Evolutionary conservation across 1,140 invertebrate species (phyloP).

Genomic region (Aradophagus sp.): DNA sequence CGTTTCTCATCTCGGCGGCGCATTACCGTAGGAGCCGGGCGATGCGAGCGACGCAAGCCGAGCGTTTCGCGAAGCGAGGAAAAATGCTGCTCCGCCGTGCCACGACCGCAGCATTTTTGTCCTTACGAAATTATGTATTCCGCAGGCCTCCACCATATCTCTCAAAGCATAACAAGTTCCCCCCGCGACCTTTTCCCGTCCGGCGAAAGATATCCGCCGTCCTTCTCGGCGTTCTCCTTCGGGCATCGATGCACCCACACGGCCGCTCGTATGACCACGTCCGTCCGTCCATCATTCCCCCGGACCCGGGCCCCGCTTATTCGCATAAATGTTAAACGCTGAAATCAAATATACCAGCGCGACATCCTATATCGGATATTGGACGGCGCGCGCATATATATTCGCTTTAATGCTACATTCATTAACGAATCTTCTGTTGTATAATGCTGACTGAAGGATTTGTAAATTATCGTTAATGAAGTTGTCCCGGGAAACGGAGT

Average conservation of each 20-base stretch:
- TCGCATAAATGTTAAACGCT: constrained; percentile 51
- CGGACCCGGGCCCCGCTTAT: constrained; percentile 52
- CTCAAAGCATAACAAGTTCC: constrained; percentile 76
- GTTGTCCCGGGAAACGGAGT: constrained; percentile 51
- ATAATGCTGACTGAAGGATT: constrained; percentile 49
- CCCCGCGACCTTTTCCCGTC: constrained; percentile 59
- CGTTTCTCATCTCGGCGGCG: constrained; percentile 73
- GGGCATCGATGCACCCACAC: constrained; percentile 51
- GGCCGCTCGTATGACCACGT: constrained; percentile 60
- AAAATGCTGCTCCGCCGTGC: constrained; percentile 73
- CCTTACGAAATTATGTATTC: constrained; percentile 77
- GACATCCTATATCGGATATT: constrained; percentile 55
- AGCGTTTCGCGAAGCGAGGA: constrained; percentile 75
- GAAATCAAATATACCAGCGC: constrained; percentile 56
- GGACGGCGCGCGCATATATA: constrained; percentile 51
- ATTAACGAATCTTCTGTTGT: constrained; percentile 53
- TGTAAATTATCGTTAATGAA: constrained; percentile 57
- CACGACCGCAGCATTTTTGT: constrained; percentile 76
- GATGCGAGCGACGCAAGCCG: constrained; percentile 58
- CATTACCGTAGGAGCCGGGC: constrained; percentile 64
- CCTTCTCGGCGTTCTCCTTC: constrained; percentile 21
- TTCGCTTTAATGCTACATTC: constrained; percentile 52
- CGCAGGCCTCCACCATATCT: constrained; percentile 74
- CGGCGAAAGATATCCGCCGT: constrained; percentile 54
- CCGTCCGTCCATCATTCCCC: constrained; percentile 60